These are phyloP conservation scores for Tachuris rubrigastra DNA, from an alignment of 2,113 vertebrate species.

Conservation along the genomic window DNA sequence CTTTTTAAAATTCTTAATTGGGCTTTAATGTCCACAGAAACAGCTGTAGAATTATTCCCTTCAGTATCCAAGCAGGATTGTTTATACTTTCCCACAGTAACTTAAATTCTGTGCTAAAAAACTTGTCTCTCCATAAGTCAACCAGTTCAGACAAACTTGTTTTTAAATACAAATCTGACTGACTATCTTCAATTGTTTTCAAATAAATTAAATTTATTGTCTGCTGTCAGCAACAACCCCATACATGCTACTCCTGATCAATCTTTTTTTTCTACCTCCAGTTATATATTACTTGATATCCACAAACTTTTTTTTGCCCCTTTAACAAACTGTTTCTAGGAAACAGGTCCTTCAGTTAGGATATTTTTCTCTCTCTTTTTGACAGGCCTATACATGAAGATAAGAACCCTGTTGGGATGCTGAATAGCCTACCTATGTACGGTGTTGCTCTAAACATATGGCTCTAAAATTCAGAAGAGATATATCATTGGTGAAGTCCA, in stretches of 20 bases:
- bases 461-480: constrained; percentile 73
- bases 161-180: not conserved
- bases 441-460: constrained; percentile 70
- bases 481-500: constrained; percentile 73
- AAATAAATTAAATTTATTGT: not conserved
- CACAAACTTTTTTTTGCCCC: not conserved
- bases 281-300: not conserved
- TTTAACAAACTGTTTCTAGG: constrained; percentile 9
- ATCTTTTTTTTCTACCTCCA: not conserved
- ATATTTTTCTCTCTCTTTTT: constrained; percentile 50
- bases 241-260: not conserved
- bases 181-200: not conserved
- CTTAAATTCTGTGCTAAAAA: not conserved
- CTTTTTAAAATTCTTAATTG: not conserved
- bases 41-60: not conserved
- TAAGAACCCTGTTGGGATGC: constrained; percentile 69
- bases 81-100: not conserved
- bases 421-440: constrained; percentile 70
- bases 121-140: not conserved
- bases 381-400: constrained; percentile 64
- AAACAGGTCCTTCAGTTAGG: constrained; percentile 2
- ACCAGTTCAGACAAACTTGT: not conserved
- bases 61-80: not conserved
- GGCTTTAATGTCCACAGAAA: not conserved
- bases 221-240: not conserved